These are phyloP conservation scores for Eidolon dupreanum DNA, from an alignment of 2,797 vertebrate species.

Conservation along the genomic window DNA sequence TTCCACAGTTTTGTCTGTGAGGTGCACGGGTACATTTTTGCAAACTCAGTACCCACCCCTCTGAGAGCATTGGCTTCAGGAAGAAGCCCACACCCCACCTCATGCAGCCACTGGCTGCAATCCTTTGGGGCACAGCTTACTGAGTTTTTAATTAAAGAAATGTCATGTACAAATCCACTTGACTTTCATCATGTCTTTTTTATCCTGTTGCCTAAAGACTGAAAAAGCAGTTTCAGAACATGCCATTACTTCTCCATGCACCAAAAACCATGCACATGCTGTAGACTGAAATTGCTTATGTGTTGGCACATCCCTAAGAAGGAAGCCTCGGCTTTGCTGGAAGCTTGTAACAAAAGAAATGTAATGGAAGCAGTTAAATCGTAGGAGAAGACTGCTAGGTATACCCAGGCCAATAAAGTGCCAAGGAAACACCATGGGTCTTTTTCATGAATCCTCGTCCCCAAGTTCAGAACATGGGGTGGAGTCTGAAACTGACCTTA, in stretches of 20 bases:
- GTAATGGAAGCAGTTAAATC: conserved; percentile 33
- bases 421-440: conserved; percentile 39
- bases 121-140: not conserved
- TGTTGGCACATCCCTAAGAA: not conserved
- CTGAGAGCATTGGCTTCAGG: not conserved
- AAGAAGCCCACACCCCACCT: not conserved
- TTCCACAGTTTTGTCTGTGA: not conserved
- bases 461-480: not conserved
- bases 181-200: conserved; percentile 46
- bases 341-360: conserved; percentile 39
- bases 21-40: not conserved
- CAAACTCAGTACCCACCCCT: not conserved
- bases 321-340: not conserved
- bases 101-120: not conserved
- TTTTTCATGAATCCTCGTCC: conserved; percentile 5
- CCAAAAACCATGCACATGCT: conserved; percentile 70
- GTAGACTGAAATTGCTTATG: conserved; percentile 22
- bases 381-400: conserved; percentile 27
- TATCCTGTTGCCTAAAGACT: conserved; percentile 58
- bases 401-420: conserved; percentile 31
- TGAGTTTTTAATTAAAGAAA: conserved; percentile 19
- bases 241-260: conserved; percentile 16
- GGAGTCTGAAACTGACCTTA: not conserved
- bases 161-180: conserved; percentile 63
- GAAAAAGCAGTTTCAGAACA: conserved; percentile 48